phyloP scores from a whole-genome alignment of 2,888 invertebrate genomes.

The Caenorhabditis plicata region DNA sequence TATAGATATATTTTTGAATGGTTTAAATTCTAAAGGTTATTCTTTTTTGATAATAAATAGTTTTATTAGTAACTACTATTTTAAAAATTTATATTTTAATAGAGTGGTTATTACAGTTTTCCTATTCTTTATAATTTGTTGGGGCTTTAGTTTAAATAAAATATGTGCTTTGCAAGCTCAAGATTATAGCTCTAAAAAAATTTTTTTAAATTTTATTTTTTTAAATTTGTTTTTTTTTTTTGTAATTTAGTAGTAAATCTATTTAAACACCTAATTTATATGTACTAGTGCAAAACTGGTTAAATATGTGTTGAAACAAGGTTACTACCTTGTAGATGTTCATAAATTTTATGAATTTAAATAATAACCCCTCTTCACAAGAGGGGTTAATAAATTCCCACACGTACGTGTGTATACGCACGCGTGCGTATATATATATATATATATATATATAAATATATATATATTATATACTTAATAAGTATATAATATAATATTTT shows the following conservation, averaged over 20 bases:
- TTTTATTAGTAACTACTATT: constrained; percentile 28
- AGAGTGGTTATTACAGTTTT: constrained; percentile 33
- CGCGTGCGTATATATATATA: constrained; percentile 6
- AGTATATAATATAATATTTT: background rate
- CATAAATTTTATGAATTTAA: background rate
- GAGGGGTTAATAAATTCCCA: too few species aligned
- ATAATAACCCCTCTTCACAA: too few species aligned
- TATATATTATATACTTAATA: background rate
- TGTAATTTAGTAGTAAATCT: background rate
- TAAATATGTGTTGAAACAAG: constrained; percentile 1
- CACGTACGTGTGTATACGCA: background rate
- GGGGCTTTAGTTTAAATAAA: constrained; percentile 45
- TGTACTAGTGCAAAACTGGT: too few species aligned
- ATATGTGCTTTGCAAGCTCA: constrained; percentile 51
- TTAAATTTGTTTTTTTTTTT: background rate
- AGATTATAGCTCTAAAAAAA: constrained; percentile 34
- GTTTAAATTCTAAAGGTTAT: constrained; percentile 34
- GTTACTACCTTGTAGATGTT: background rate
- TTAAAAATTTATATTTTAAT: constrained; percentile 38
- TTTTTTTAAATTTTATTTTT: constrained; percentile 1
- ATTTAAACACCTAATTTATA: too few species aligned
- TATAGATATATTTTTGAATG: constrained; percentile 43
- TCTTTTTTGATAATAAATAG: constrained; percentile 11
- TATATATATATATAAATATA: constrained; percentile 7
- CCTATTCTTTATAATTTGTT: constrained; percentile 37